A percentile compares a stretch with the other conserved stretches of the same genome.
Evolutionary conservation across 2,113 vertebrate species (phyloP).

Genomic region (Plecturocebus donacophilus): DNA sequence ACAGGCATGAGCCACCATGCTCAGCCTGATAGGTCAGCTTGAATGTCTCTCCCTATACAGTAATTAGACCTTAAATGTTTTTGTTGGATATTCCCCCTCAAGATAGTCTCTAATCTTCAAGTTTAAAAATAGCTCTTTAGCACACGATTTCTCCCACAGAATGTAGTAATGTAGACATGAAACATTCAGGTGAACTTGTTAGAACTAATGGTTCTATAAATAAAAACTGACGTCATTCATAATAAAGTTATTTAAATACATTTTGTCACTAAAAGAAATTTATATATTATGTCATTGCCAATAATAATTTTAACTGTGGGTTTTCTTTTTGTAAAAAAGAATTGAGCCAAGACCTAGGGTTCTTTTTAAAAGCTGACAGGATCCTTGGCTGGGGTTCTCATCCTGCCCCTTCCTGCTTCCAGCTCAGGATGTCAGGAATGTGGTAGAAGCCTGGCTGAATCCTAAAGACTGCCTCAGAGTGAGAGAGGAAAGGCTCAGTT

Average conservation of each 20-base stretch:
- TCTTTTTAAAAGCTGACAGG: background rate
- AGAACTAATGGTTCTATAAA: slow-evolving; percentile 20
- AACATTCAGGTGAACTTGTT: slow-evolving; percentile 15
- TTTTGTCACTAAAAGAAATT: slow-evolving; percentile 49
- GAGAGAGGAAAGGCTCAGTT: fast-evolving
- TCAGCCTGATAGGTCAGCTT: background rate
- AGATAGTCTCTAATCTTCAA: background rate
- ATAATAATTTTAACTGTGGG: slow-evolving; percentile 58
- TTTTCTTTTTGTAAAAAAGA: slow-evolving; percentile 40
- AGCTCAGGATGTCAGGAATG: background rate
- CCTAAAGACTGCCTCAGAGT: fast-evolving
- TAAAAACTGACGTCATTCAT: slow-evolving; percentile 41
- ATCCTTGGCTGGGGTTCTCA: background rate
- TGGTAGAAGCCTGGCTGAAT: background rate
- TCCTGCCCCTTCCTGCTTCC: background rate
- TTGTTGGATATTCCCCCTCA: background rate
- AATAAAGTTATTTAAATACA: slow-evolving; percentile 55
- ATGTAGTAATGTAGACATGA: background rate
- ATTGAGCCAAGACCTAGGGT: background rate
- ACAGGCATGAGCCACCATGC: no score
- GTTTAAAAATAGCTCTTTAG: background rate
- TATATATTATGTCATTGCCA: slow-evolving; percentile 48
- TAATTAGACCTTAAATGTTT: background rate
- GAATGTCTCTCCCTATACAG: background rate
- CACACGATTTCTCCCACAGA: background rate